Percentiles rank a stretch among this genome's conserved stretches.
Conservation (phyloP, 2,797 vertebrate genomes). For the Urosaurus nigricauda region DNA sequence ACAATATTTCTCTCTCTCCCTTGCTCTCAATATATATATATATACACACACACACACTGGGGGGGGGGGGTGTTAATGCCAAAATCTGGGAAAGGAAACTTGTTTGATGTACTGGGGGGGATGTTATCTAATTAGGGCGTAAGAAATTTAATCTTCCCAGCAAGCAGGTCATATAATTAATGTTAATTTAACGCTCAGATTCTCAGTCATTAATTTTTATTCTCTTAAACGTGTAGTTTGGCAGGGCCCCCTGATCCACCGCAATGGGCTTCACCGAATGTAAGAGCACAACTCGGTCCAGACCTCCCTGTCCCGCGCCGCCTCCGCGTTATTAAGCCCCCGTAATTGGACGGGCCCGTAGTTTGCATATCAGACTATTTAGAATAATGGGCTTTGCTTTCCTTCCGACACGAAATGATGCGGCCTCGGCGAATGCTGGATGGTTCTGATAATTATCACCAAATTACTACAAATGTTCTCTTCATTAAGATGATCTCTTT, state of each 20-base stretch:
- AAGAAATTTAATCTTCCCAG: slow-evolving; percentile 99
- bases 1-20: not conserved
- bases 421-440: slow-evolving; percentile 95
- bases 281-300: slow-evolving; percentile 84
- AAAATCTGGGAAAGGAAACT: slow-evolving; percentile 91
- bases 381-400: slow-evolving; percentile 99
- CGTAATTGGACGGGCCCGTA: slow-evolving; percentile 99
- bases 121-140: slow-evolving; percentile 97
- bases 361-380: slow-evolving; percentile 99
- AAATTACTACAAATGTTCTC: slow-evolving; percentile 99
- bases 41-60: slow-evolving; percentile 10
- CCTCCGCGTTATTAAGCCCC: slow-evolving; percentile 99
- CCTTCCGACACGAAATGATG: slow-evolving; percentile 97
- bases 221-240: slow-evolving; percentile 97
- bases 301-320: slow-evolving; percentile 93
- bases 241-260: slow-evolving; percentile 87
- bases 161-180: slow-evolving; percentile 99
- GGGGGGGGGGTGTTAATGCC: slow-evolving; percentile 78
- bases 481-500: slow-evolving; percentile 99
- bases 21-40: slow-evolving; percentile 22
- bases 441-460: slow-evolving; percentile 98
- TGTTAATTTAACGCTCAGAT: slow-evolving; percentile 99
- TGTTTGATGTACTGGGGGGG: slow-evolving; percentile 94
- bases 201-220: slow-evolving; percentile 99
- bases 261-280: slow-evolving; percentile 87